Base-by-base conservation (phyloP, 1,140 invertebrate genomes). In the Drosophila yakuba region DNA sequence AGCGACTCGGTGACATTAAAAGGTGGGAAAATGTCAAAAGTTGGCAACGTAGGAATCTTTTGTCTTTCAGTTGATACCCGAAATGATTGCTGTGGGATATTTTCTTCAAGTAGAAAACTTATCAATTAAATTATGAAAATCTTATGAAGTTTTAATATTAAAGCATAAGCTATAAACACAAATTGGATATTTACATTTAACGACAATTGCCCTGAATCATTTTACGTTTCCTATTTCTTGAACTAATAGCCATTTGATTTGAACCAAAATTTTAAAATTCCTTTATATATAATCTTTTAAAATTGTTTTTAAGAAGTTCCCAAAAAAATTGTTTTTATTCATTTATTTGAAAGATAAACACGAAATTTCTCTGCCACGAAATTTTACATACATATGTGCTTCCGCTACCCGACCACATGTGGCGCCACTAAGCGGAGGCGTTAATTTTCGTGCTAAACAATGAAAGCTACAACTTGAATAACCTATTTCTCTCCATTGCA, bases 1-100 rank as follows among this genome's bases (percentile, higher is more conserved):
- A n/a, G 32, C 17, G 41, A 47, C 32, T 62, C 43, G 74, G 68
- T 85, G 81, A 85, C 82, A 86, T 81, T 85, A 85, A 90, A 85
- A 85, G 86, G 71, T 90, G 86, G 85, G 86, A 90, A 90, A 90
- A 77, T 90, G 75, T 85, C 80, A 85, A 64, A 74, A 78, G 67
- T 56, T 55, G 48, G 23, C 41, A 47, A n/a, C 17, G 39, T 8
- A 8, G 8, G 35, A 25, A 32, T 23, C 67, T 52, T 55, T 68
- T 52, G 61, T 58, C 50, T 35, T 8, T 11, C 2, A 10, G 10
- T 17, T 50, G 47, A 20, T 45, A 25, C 61, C 63, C 54, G 39
- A 73, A 76, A 73, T 81, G 77, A 73, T 76, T 73, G 57, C 52
- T 45, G 50, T 43, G 64, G 44, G 78, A 72, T 25, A 25, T 25